Base-by-base conservation (phyloP, 2,888 invertebrate genomes). In the Brachylomia viminalis region DNA sequence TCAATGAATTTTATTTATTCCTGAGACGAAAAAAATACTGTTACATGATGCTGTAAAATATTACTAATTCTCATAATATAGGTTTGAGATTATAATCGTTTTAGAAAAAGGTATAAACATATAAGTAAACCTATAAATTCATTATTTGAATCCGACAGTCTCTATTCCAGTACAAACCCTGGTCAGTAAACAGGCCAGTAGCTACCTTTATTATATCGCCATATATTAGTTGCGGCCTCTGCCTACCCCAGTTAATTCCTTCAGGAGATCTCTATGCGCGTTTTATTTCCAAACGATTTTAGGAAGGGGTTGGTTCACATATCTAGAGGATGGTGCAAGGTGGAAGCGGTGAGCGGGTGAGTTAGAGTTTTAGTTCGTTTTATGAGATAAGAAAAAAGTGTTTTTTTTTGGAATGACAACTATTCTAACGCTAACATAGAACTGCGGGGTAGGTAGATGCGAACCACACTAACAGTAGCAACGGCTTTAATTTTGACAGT, bases 221-320 rank as follows among this genome's bases (percentile, higher is more conserved):
- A 96, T 96, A 95, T 96, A 96, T 96, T 96, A 95, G 95, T 94
- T 93, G 90, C 86, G 90, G 90, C 87, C 75, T 80, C 89, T 84
- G 74, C 88, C 85, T 89, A 86, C 89, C 91, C 91, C 90, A n/a
- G 92, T 91, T 95, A 94, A 95, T 95, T 95, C 95, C 95, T 93
- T 79, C 89, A 89, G 95, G 95, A 92, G 92, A 91, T 87, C 90
- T 93, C 92, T 92, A 93, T 90, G 90, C 92, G 92, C 91, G 95
- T 95, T 95, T 96, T 95, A 95, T 95, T 95, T 95, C 92, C 92
- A 94, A 95, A 92, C 95, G 95, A 93, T 96, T 95, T 96, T 94
- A 94, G 95, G 95, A 96, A 95, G 94, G 95, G 95, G 93, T 93
- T 91, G 91, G 91, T 89, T 88, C 85, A 89, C 88, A 87, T 88